Base-by-base conservation (phyloP, 1,140 invertebrate genomes). In the Calephelis nemesis region DNA sequence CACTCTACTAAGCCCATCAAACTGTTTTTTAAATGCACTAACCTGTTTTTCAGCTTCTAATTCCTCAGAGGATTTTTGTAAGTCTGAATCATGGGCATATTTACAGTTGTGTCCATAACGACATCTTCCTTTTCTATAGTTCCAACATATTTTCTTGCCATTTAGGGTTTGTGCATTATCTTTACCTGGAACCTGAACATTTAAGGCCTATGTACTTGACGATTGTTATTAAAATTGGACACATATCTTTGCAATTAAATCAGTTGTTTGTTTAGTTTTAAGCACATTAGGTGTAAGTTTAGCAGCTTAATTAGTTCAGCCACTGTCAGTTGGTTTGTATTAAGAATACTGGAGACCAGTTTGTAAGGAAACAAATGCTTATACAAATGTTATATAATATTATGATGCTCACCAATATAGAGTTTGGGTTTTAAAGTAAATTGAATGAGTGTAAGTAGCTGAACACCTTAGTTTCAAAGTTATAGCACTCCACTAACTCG, bases 61-160 rank as follows among this genome's bases (percentile, higher is more conserved):
- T 75, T 95, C 93, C 49, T 93, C 90, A 62, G 90, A 79, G 60
- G 90, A 92, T 68, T 93, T 93, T 77, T 94, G 94, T 52, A 97
- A 90, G 88, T 98, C 97, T 0, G 97, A 96, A 79, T 98, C 97
- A 91, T 99, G 98, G 4, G 97, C 97, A 92, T 96, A 99, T 68
- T 96, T 97, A 83, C 98, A 99, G 72, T 97, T 98, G 76, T 97
- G 96, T 6, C 97, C 97, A 92, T 98, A 98, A 47, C 96, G 93
- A 84, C 98, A 99, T 15, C 95, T 93, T 7, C 98, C 97, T 89
- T 97, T 98, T 30, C 96, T 93, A 85, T 97, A 98, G 91, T 98
- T 98, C 96, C 96, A 98, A 84, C 98, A 99, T 48, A 98, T 96
- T 88, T 97, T 97, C 77, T 95, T 96, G 0, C 97, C 97, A 87